Evolutionary conservation across 2,888 invertebrate species (phyloP), one percentile per base, ranked within the genome.

Genomic region (Chrysolina haemoptera): DNA sequence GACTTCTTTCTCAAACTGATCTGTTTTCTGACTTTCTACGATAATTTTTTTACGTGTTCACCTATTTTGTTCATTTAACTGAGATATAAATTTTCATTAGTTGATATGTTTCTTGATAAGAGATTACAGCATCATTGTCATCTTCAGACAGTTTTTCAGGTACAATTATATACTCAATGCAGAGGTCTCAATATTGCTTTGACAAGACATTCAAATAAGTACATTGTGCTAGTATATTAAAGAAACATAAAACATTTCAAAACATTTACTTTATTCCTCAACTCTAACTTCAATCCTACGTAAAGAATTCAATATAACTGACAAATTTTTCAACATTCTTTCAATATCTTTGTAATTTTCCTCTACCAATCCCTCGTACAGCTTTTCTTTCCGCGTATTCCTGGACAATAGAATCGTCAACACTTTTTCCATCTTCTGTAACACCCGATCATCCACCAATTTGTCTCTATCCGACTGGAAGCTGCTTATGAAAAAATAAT

Each of bases 401-500:
- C 22, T 46, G n/a, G 40, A 62, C 40, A 76, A 63, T n/a, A 78
- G 68, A 43, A 12, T 41, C 14, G 76, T 75, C 18, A 78, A 70
- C n/a, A 80, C 73, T 1, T 65, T 73, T 53, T 79, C 78, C 69
- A 82, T 82, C 68, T 78, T 76, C n/a, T 70, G 40, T 18, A 82
- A 73, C 48, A 62, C 72, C 46, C 67, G 48, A 65, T 82, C 79
- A 59, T 82, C 82, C 0, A 82, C 74, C 12, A 84, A 72, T 22
- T 68, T 75, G 0, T 80, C 68, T 43, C 76, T 78, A 0, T 76
- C 68, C 11, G 70, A 71, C 9, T 76, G 71, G 11, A 76, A 70
- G 10, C 76, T 74, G 14, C 75, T 76, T 2, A 74, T 76, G 64
- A 79, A 82, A 59, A 84, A 84, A 18, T 81, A 74, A 9, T 82